phyloP scores from a whole-genome alignment of 2,797 vertebrate genomes.

The Aselliscus stoliczkanus region DNA sequence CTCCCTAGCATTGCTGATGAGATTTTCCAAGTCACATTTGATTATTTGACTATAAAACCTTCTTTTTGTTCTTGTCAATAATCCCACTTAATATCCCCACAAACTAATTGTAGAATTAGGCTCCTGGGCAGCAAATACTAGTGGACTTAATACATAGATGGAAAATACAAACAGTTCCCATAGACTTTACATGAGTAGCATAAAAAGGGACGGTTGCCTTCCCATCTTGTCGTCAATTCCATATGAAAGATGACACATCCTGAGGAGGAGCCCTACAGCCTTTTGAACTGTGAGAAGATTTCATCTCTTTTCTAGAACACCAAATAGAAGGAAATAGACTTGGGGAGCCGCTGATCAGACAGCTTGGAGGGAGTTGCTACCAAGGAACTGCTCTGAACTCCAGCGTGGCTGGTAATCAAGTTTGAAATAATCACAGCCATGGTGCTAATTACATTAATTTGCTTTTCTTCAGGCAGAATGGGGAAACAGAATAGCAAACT shows the following conservation, averaged over 20 bases:
- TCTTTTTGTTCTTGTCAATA: background rate
- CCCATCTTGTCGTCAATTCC: background rate
- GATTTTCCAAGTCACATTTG: background rate
- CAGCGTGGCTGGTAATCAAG: background rate
- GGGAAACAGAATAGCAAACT: constrained; percentile 99
- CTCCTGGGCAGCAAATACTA: background rate
- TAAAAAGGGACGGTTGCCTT: background rate
- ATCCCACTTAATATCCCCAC: background rate
- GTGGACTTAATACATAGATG: background rate
- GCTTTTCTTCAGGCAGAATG: constrained; percentile 89
- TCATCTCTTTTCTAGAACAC: background rate
- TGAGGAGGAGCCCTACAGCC: background rate
- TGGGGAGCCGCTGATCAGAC: background rate
- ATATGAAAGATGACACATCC: background rate
- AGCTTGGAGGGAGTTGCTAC: background rate
- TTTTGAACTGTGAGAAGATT: background rate
- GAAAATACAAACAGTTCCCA: background rate
- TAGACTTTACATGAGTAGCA: background rate
- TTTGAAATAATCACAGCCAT: constrained; percentile 31
- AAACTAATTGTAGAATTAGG: background rate
- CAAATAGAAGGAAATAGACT: background rate
- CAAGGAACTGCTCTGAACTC: background rate
- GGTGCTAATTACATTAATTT: constrained; percentile 61
- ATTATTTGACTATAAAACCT: background rate
- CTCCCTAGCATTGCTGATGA: background rate